A percentile compares a stretch with the other conserved stretches of the same genome.
Conservation (phyloP, 2,797 vertebrate genomes). For the Tangara arthus region DNA sequence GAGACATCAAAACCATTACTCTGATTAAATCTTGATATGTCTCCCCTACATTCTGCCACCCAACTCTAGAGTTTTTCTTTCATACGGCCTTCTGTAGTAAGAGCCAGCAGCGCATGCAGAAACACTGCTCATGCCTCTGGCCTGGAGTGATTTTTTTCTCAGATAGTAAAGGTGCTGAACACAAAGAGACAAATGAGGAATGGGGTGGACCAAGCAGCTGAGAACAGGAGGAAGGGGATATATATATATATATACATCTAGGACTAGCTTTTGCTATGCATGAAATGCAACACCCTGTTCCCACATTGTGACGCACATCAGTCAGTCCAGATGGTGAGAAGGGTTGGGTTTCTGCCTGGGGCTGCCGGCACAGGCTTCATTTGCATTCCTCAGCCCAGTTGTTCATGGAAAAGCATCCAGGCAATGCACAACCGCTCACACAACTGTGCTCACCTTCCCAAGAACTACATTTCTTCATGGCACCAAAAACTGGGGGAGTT, state of each 20-base stretch:
- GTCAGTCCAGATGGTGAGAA: constrained; percentile 58
- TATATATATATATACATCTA: constrained; percentile 6
- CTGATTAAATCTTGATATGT: neutral
- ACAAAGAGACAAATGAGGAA: constrained; percentile 8
- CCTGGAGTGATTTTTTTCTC: neutral
- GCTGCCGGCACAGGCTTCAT: constrained; percentile 6
- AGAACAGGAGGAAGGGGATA: neutral
- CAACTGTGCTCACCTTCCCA: constrained; percentile 11
- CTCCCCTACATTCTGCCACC: neutral
- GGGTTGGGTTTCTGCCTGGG: constrained; percentile 63
- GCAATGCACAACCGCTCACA: neutral
- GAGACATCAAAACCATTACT: neutral
- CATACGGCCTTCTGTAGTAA: neutral
- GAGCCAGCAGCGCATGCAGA: neutral
- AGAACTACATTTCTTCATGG: neutral
- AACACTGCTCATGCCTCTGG: neutral
- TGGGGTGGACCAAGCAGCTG: constrained; percentile 11
- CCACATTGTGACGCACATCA: constrained; percentile 63
- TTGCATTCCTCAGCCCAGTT: constrained; percentile 66
- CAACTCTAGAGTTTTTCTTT: neutral
- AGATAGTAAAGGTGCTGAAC: neutral
- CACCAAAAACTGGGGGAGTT: neutral
- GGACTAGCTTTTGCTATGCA: constrained; percentile 51
- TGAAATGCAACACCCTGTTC: constrained; percentile 63
- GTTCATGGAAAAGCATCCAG: constrained; percentile 15